Base-by-base conservation (phyloP, 2,888 invertebrate species). In the Crossocerus cetratus region DNA sequence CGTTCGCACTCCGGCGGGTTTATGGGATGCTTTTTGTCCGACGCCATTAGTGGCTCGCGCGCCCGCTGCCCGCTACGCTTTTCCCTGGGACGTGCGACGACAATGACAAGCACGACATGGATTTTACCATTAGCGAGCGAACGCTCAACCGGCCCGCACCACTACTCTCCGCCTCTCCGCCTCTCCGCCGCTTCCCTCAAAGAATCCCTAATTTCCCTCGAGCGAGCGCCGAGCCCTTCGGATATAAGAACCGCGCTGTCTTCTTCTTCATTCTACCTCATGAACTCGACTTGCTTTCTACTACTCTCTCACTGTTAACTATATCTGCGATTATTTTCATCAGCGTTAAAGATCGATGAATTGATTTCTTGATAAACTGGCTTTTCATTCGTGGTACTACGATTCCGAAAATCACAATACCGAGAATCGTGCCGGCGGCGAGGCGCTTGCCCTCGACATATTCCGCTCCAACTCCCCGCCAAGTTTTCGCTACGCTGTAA, bases 401-500 rank as follows among this genome's bases (percentile, higher is more conserved):
- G 77, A 80, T 80, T 80, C 66, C 70, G 76, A 78, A 73, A 72
- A 71, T 71, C 82, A 68, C 72, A 79, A 74, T 77, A 69, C 59
- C 32, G 11, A 32, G 8, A 32, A 32, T 32, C 11, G 32, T 5
- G 11, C 32, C 11, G 79, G 69, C 77, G 69, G 72, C 72, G 79
- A 82, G 65, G 59, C 45, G 71, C 63, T 65, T 74, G 74, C 77
- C 64, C 74, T 58, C 72, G 71, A 62, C 66, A 75, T 67, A 60
- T 76, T 68, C 76, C 70, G 60, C 76, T 74, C 49, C 57, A 57
- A 78, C 76, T 78, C 70, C 43, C 70, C 61, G 16, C 74, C 54
- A 81, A 82, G 79, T 81, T 81, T 82, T 79, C 79, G 71, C 72
- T 71, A 65, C 74, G 71, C 56, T 74, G 73, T 81, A 81, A 81